Conservation (phyloP, 2,113 vertebrate species). For the Beaufortia kweichowensis region DNA sequence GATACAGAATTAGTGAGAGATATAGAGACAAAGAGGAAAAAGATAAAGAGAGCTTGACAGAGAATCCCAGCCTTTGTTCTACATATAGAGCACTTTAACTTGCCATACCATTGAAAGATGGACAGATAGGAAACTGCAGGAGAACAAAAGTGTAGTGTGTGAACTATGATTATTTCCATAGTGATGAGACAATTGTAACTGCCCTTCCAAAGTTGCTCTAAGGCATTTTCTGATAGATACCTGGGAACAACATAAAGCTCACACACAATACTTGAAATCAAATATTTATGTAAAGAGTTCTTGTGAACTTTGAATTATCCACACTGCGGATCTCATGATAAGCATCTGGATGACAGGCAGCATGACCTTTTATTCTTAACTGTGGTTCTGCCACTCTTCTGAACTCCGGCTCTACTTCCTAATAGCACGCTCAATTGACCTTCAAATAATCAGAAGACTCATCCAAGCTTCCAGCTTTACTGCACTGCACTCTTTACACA, state of each 20-base stretch:
- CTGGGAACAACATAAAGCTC: background rate
- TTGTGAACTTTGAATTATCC: background rate
- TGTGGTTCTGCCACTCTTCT: background rate
- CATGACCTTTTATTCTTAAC: conserved; percentile 1
- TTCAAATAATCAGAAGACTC: conserved; percentile 29
- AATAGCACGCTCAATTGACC: conserved; percentile 42
- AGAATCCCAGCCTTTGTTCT: no score
- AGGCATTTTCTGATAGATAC: conserved; percentile 9
- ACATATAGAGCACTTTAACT: background rate
- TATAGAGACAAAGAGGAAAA: no score
- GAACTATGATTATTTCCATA: background rate
- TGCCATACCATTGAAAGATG: background rate
- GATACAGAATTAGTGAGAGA: background rate
- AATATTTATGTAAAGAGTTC: conserved; percentile 5
- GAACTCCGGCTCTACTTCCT: conserved; percentile 36
- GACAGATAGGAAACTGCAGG: background rate
- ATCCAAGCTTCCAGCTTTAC: conserved; percentile 19
- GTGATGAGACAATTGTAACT: background rate
- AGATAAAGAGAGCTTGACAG: no score
- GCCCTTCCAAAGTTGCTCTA: background rate
- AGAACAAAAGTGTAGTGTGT: background rate
- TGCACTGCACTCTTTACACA: conserved; percentile 40
- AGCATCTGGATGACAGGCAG: conserved; percentile 9
- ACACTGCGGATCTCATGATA: conserved; percentile 3
- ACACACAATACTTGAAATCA: background rate